phyloP scores from a whole-genome alignment of 2,888 invertebrate genomes.

The Amaurobius ferox region DNA sequence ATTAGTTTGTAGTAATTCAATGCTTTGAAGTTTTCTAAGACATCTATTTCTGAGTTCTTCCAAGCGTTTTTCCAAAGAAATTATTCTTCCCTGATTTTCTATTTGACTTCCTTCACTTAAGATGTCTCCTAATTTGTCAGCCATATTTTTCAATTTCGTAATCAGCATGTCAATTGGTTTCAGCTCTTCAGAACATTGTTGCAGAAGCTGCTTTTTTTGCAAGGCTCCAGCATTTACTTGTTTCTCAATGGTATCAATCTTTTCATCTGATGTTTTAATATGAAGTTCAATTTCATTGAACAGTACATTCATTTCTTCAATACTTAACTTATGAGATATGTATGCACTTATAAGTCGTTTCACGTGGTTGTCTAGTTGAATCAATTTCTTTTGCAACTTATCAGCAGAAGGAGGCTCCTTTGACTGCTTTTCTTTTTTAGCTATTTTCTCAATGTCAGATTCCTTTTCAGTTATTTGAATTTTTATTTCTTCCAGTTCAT shows the following conservation, averaged over 20 bases:
- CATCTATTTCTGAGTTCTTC: conserved; percentile 90
- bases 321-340: conserved; percentile 31
- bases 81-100: conserved; percentile 34
- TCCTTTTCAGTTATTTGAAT: conserved; percentile 87
- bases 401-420: conserved; percentile 69
- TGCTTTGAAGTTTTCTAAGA: conserved; percentile 87
- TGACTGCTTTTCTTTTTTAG: conserved; percentile 66
- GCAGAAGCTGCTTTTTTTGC: conserved; percentile 64
- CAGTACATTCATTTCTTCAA: conserved; percentile 64
- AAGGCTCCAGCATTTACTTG: conserved; percentile 32
- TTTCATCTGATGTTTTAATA: conserved; percentile 53
- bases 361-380: conserved; percentile 68
- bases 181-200: conserved; percentile 59
- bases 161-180: conserved; percentile 53
- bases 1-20: conserved; percentile 89
- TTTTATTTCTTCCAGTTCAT: conserved; percentile 84
- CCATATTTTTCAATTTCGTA: conserved; percentile 63
- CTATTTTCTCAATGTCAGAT: conserved; percentile 81
- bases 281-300: conserved; percentile 62
- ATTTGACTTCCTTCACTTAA: conserved; percentile 82
- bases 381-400: conserved; percentile 65
- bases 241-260: conserved; percentile 58
- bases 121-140: conserved; percentile 74
- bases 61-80: conserved; percentile 87
- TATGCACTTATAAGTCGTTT: conserved; percentile 46